A percentile compares a stretch with the other conserved stretches of the same genome.
Evolutionary conservation across 2,113 vertebrate species (phyloP).

Genomic region (Zeus faber): DNA sequence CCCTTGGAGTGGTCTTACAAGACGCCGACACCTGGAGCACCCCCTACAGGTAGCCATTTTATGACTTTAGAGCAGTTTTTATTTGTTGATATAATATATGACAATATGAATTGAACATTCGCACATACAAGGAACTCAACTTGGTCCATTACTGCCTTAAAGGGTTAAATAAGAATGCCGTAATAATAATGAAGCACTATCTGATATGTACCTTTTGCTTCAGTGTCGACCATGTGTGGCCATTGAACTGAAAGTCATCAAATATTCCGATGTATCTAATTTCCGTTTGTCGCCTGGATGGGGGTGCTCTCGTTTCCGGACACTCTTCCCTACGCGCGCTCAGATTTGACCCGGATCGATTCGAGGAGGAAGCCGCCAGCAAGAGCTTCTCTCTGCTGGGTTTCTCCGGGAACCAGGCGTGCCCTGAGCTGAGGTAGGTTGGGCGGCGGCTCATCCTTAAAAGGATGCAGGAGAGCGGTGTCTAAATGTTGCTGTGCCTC

Average conservation of each 20-base stretch:
- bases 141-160: too few species aligned
- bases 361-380: constrained; percentile 78
- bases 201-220: too few species aligned
- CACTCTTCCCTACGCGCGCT: constrained; percentile 10
- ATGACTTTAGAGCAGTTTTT: not conserved
- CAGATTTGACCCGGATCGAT: constrained; percentile 92
- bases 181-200: too few species aligned
- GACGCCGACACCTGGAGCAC: constrained; percentile 84
- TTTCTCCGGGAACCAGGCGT: constrained; percentile 90
- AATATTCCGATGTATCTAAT: too few species aligned
- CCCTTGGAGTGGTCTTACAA: constrained; percentile 91
- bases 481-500: too few species aligned
- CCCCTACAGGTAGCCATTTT: constrained; percentile 81
- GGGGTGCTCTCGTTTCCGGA: too few species aligned
- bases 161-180: too few species aligned
- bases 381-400: constrained; percentile 88
- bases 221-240: too few species aligned
- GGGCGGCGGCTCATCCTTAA: too few species aligned
- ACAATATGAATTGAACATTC: not conserved
- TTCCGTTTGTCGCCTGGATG: too few species aligned
- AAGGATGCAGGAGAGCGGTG: too few species aligned
- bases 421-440: constrained; percentile 91
- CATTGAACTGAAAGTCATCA: too few species aligned
- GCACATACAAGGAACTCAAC: not conserved
- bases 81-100: not conserved